Base-by-base conservation (phyloP, 2,888 invertebrate species). In the Nomada hirtipes region DNA sequence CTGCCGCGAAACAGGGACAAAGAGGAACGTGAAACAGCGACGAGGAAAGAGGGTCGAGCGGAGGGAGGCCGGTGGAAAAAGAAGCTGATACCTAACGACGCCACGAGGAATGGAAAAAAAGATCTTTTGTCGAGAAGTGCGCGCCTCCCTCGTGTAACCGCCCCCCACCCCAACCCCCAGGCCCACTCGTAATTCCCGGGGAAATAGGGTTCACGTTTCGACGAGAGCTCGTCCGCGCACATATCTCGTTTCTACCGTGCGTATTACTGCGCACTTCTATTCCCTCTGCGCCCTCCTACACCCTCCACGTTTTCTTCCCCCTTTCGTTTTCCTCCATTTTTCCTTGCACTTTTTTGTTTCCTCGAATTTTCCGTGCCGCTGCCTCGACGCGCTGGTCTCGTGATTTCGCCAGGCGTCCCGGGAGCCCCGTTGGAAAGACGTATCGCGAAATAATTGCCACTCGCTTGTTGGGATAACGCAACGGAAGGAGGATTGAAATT, bases 91-190 rank as follows among this genome's bases (percentile, higher is more conserved):
- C 72, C 72, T 81, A 79, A 75, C 80, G 86, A 84, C 70, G 82
- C 75, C 77, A 61, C 79, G 72, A 80, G 78, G 67, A 79, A 72
- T 79, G 53, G 74, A 81, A 88, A 81, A 53, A 86, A 89, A 85
- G 76, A 86, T 83, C 87, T 88, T 89, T 90, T 87, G 86, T 86
- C 81, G 79, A 84, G 85, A 82, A 90, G 79, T 76, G 82, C 76
- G 79, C 81, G 75, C 76, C 71, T 60, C 67, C 71, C 75, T 73
- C 60, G 42, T 75, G 18, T n/a, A 55, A 50, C 20, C 36, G 13
- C 15, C n/a, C 15, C 11, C 42, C 36, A 11, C 44, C 42, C 11
- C 61, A 59, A 68, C 61, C 77, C 59, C 50, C 47, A 61, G 79
- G 59, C 73, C 78, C 81, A 83, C 84, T 88, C 88, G 81, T 84